Conservation (phyloP, 2,113 vertebrate species). For the Rhea americana region DNA sequence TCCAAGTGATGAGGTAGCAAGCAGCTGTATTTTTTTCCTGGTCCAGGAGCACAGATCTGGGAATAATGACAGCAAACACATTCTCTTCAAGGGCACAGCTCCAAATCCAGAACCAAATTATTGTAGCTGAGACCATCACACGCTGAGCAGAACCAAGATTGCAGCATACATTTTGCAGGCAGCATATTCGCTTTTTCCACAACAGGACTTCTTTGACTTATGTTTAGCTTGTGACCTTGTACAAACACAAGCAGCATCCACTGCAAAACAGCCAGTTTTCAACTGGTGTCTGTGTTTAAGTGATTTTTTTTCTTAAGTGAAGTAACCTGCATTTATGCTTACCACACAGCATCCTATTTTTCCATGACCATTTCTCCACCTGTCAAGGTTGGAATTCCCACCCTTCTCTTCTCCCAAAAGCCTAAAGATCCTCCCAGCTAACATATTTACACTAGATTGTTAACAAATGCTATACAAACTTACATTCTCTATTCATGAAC, state of each 20-base stretch:
- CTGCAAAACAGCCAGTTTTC: background rate
- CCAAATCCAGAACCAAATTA: rapidly evolving
- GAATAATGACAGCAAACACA: background rate
- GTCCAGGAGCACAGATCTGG: rapidly evolving
- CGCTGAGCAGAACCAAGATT: background rate
- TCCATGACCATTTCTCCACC: background rate
- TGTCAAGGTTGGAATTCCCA: background rate
- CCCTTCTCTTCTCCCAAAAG: background rate
- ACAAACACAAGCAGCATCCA: constrained; percentile 20
- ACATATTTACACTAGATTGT: background rate
- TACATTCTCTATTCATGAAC: background rate
- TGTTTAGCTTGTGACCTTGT: constrained; percentile 10
- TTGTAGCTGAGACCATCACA: background rate
- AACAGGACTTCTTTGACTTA: background rate
- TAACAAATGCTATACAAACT: background rate
- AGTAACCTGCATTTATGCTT: background rate
- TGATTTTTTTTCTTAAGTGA: background rate
- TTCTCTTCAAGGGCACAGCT: background rate
- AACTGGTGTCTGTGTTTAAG: background rate
- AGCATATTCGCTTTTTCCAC: constrained; percentile 1
- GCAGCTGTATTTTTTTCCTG: rapidly evolving
- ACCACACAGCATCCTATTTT: background rate
- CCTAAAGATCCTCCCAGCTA: background rate
- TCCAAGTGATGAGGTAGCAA: background rate
- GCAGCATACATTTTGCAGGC: background rate